Evolutionary conservation across 1,140 invertebrate species (phyloP).

Genomic region (Drosophila sulfurigaster): DNA sequence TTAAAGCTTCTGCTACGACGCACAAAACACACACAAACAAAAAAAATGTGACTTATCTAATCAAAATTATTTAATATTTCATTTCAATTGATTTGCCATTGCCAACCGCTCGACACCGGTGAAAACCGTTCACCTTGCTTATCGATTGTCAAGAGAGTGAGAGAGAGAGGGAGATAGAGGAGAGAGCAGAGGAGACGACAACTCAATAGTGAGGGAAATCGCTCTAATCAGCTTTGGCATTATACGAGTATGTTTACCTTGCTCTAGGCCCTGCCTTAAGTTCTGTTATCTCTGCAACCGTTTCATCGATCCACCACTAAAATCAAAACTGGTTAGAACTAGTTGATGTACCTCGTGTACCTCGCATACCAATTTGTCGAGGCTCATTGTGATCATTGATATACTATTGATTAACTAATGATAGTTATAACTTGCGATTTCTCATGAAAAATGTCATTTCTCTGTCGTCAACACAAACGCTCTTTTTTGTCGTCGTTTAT

Average conservation of each 20-base stretch:
- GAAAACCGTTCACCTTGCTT: slow-evolving; percentile 42
- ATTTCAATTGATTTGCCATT: slow-evolving; percentile 73
- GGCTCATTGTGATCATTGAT: slow-evolving; percentile 9
- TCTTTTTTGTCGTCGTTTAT: neutral
- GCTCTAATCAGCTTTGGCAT: slow-evolving; percentile 33
- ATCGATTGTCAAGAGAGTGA: slow-evolving; percentile 30
- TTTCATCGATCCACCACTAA: neutral
- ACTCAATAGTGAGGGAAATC: neutral
- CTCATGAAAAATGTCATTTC: too few species aligned
- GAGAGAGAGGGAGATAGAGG: neutral
- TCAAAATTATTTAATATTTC: slow-evolving; percentile 72
- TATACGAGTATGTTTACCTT: slow-evolving; percentile 18
- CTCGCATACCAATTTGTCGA: slow-evolving; percentile 4
- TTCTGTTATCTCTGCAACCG: slow-evolving; percentile 20
- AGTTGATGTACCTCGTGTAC: neutral
- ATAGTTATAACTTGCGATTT: neutral
- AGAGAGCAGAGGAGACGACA: too few species aligned
- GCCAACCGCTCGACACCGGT: slow-evolving; percentile 52
- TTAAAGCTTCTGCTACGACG: neutral
- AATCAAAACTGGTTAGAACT: neutral
- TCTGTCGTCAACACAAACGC: neutral
- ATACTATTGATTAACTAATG: slow-evolving; percentile 2
- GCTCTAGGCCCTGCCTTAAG: slow-evolving; percentile 9
- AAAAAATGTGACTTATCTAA: slow-evolving; percentile 58
- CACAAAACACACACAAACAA: slow-evolving; percentile 1